Evolutionary conservation across 1,140 invertebrate genomes (phyloP), one percentile per base, ranked within the genome.

Genomic region (Trichomalopsis sarcophagae): DNA sequence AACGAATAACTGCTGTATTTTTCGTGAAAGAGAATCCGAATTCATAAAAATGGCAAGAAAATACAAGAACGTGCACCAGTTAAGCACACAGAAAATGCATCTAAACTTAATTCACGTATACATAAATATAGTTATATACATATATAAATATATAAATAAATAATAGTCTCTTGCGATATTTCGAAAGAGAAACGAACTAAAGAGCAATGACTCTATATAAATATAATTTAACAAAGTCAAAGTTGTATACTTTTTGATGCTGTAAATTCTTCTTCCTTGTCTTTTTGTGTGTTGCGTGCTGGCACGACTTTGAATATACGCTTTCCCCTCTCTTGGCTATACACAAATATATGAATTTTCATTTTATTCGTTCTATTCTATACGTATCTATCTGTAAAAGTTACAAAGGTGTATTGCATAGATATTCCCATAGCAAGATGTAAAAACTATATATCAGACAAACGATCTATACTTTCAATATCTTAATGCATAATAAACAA

Each of bases 91-190:
- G 30, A 84, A 86, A 81, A 36, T 85, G 73, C 71, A 81, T 86
- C 73, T 80, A 80, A 73, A 85, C 62, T 87, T 86, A 82, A 85
- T 82, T 85, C 76, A 81, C 74, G 17, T 81, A 85, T 66, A 85
- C 33, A 78, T 84, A 86, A 30, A 82, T 71, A 77, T 21, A 84
- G 33, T 36, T 68, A 71, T 30, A 82, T 68, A 84, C 66, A 80
- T 78, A 85, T 81, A 84, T 40, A 86, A 47, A 78, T 69, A 81
- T 85, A 86, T 36, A 80, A 84, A 81, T 80, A 87, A 47, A 68
- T 74, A 68, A 71, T 82, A 50, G 44, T 27, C 23, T 84, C 21
- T 79, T 55, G 27, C 3, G 36, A 84, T 36, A 14, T 74, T 27
- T 6, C 73, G 40, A 75, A 76, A 50, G 40, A 23, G 3, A 83